Evolutionary conservation across 2,113 vertebrate genomes (phyloP).

Genomic region (Myodes glareolus): DNA sequence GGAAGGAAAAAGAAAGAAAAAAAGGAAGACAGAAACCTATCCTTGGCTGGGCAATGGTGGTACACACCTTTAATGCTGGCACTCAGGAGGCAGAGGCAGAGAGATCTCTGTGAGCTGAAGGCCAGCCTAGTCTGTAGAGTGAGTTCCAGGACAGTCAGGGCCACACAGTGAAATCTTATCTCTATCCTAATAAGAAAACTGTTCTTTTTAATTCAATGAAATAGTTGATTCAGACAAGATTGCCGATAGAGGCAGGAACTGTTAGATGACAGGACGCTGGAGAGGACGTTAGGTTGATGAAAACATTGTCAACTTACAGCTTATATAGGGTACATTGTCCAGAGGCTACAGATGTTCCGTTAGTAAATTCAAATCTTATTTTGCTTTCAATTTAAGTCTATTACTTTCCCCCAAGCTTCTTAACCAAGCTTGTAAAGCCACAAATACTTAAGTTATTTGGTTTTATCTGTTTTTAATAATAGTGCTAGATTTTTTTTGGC

Average conservation of each 20-base stretch:
- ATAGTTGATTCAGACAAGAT: background rate
- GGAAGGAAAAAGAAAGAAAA: too few species aligned
- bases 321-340: background rate
- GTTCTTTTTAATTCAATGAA: background rate
- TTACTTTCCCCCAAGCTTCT: background rate
- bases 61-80: too few species aligned
- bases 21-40: too few species aligned
- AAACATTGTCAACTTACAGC: background rate
- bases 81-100: too few species aligned
- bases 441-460: background rate
- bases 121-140: too few species aligned
- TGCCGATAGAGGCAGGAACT: background rate
- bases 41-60: too few species aligned
- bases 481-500: background rate
- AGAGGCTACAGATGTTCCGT: background rate
- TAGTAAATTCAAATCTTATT: constrained; percentile 11
- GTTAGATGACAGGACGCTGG: background rate
- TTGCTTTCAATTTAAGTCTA: background rate
- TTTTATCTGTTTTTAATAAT: background rate
- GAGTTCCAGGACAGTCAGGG: too few species aligned
- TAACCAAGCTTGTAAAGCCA: background rate
- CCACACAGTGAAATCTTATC: background rate
- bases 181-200: background rate
- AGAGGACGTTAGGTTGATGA: background rate
- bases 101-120: too few species aligned